Conservation (phyloP, 1,140 invertebrate genomes). For the Cylas formicarius region DNA sequence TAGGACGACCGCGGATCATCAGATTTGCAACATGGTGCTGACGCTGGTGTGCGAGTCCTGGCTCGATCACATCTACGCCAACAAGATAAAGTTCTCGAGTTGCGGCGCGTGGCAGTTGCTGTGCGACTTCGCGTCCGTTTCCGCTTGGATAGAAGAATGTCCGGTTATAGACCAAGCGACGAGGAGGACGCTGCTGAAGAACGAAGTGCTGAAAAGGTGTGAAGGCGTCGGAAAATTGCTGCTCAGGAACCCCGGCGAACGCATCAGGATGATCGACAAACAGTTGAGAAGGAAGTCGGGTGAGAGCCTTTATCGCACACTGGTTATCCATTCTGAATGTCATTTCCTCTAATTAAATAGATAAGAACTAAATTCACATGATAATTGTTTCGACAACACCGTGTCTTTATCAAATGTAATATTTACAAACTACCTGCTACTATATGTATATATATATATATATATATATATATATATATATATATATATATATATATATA, state of each 20-base stretch:
- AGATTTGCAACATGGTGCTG: constrained; percentile 66
- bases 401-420: no score
- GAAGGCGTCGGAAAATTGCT: constrained; percentile 72
- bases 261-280: constrained; percentile 58
- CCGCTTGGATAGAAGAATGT: constrained; percentile 59
- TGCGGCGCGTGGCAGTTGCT: constrained; percentile 55
- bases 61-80: constrained; percentile 74
- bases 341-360: no score
- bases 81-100: constrained; percentile 72
- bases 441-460: no score
- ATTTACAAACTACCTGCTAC: no score
- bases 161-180: constrained; percentile 49
- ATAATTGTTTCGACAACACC: no score
- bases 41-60: constrained; percentile 76
- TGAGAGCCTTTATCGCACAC: no score
- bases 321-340: no score
- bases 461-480: no score
- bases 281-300: constrained; percentile 22
- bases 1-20: constrained; percentile 61
- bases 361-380: no score
- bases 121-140: constrained; percentile 66
- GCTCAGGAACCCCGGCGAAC: constrained; percentile 65
- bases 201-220: constrained; percentile 68
- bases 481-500: no score
- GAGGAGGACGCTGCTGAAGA: constrained; percentile 60